Evolutionary conservation across 2,888 invertebrate species (phyloP).

Genomic region (Spodoptera exigua): DNA sequence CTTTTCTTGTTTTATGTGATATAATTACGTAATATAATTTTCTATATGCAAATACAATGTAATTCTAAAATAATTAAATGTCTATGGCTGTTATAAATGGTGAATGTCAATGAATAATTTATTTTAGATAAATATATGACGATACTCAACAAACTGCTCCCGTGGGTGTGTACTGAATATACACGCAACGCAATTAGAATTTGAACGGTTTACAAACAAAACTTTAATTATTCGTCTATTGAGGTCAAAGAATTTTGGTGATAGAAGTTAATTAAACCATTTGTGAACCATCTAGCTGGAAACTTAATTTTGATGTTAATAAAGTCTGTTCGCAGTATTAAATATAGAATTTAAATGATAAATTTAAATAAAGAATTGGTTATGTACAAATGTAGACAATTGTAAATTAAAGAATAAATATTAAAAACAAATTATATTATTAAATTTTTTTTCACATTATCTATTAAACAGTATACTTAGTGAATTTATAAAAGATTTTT

Average conservation of each 20-base stretch:
- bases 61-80: neutral
- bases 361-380: too few species aligned
- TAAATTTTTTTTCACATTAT: too few species aligned
- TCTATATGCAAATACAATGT: slow-evolving; percentile 20
- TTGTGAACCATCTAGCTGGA: slow-evolving; percentile 28
- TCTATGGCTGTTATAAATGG: neutral
- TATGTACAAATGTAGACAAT: too few species aligned
- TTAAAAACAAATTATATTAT: too few species aligned
- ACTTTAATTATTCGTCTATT: slow-evolving; percentile 49
- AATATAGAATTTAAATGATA: slow-evolving; percentile 1
- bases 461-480: too few species aligned
- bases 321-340: slow-evolving; percentile 11
- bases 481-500: too few species aligned
- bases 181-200: slow-evolving; percentile 31
- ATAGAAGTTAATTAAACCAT: slow-evolving; percentile 52
- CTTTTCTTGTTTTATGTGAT: slow-evolving; percentile 56
- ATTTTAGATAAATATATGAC: slow-evolving; percentile 18
- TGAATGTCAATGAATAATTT: slow-evolving; percentile 16
- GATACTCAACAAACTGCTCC: slow-evolving; percentile 32
- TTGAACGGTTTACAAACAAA: slow-evolving; percentile 44
- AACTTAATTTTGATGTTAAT: slow-evolving; percentile 46
- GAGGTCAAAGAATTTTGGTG: slow-evolving; percentile 42
- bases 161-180: slow-evolving; percentile 15
- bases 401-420: too few species aligned
- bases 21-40: slow-evolving; percentile 22